Percentiles rank a stretch among this genome's conserved stretches.
phyloP scores from a whole-genome alignment of 2,113 vertebrate species.

The Alectura lathami region DNA sequence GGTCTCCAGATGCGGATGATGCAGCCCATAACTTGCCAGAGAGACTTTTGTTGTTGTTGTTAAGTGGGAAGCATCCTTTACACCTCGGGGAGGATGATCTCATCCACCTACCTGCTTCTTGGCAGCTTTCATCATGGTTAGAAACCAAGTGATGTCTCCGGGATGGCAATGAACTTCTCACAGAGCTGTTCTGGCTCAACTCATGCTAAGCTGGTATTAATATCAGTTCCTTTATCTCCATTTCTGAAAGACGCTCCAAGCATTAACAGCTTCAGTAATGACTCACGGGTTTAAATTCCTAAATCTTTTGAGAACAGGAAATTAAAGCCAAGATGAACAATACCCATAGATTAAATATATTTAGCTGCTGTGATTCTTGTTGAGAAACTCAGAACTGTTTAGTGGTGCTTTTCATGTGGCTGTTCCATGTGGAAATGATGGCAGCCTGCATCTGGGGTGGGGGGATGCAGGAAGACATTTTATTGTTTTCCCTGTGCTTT shows the following conservation, averaged over 20 bases:
- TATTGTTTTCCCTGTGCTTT: slow-evolving; percentile 23
- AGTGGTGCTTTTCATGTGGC: slow-evolving; percentile 61
- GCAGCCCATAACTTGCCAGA: neutral
- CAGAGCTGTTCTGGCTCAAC: neutral
- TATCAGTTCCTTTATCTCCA: slow-evolving; percentile 51
- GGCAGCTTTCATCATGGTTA: neutral
- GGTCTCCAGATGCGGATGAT: neutral
- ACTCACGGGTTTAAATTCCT: slow-evolving; percentile 68
- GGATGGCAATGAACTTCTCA: neutral
- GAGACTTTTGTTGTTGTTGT: neutral
- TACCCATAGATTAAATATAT: slow-evolving; percentile 64
- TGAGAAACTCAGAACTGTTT: slow-evolving; percentile 31
- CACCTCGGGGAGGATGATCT: neutral
- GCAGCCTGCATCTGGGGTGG: neutral
- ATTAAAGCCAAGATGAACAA: slow-evolving; percentile 73
- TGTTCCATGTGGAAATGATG: slow-evolving; percentile 22
- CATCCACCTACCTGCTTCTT: neutral
- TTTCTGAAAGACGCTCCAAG: slow-evolving; percentile 44
- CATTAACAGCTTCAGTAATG: slow-evolving; percentile 56
- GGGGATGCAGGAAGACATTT: neutral
- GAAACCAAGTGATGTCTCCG: neutral
- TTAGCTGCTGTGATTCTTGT: slow-evolving; percentile 56
- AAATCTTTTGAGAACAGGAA: slow-evolving; percentile 67
- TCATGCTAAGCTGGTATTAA: slow-evolving; percentile 57
- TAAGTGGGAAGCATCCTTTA: neutral